Percentiles rank a stretch among this genome's conserved stretches.
Evolutionary conservation across 1,140 invertebrate genomes (phyloP).

Genomic region (Streblospio benedicti): DNA sequence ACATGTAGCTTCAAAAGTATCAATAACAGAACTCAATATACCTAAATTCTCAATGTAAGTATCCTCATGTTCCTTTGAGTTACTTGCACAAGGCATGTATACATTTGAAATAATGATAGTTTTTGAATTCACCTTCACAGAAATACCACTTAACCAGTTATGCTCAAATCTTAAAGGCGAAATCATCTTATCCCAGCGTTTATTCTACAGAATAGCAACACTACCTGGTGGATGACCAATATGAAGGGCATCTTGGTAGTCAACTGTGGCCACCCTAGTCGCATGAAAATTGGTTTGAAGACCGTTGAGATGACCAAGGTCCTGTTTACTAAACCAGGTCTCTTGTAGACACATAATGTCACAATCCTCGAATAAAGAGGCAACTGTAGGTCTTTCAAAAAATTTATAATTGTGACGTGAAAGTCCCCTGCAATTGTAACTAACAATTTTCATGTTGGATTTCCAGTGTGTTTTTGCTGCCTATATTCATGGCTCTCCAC

Average conservation of each 20-base stretch:
- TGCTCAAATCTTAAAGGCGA: constrained; percentile 1
- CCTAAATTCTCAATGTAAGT: neutral
- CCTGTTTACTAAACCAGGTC: constrained; percentile 1
- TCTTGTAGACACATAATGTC: neutral
- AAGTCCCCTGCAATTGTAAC: neutral
- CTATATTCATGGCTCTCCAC: too few species aligned
- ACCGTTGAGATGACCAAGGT: neutral
- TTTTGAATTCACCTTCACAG: neutral
- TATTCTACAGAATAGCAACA: neutral
- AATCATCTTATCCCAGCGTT: neutral
- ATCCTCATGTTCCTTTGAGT: neutral
- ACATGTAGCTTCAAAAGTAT: neutral
- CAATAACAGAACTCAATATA: neutral
- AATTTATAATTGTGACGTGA: constrained; percentile 1
- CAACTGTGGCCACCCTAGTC: neutral
- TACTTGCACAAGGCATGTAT: constrained; percentile 3
- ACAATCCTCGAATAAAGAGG: too few species aligned
- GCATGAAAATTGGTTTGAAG: neutral
- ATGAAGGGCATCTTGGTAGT: neutral
- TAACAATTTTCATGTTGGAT: constrained; percentile 5
- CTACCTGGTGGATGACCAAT: neutral
- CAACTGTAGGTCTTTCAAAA: too few species aligned
- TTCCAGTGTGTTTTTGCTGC: too few species aligned
- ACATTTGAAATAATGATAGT: neutral
- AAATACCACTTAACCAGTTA: neutral